Evolutionary conservation across 92 coral and sea anemone genomes (phyloP), one percentile per base, ranked within the genome.

Genomic region (Pocillopora grandis): DNA sequence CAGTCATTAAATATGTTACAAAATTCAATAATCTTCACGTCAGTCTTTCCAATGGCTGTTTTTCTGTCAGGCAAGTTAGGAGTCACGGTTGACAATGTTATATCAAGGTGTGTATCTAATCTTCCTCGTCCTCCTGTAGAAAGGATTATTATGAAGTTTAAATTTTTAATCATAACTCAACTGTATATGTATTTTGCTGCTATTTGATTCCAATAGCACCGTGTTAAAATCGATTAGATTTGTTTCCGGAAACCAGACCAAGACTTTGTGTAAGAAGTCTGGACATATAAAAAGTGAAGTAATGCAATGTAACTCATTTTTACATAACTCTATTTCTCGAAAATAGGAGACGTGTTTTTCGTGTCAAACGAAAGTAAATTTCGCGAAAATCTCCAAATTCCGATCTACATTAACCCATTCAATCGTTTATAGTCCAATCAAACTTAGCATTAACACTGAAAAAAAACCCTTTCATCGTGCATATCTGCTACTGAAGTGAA

Each of bases 21-120:
- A 66, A 66, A 66, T 71, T 79, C 83, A 55, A 66, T 66, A 65
- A 66, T 66, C 75, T 79, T 79, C 21, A 79, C 20, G 12, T 79
- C 36, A 23, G 33, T 42, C 17, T 20, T 49, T 27, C 75, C 65
- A 15, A 74, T 35, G 0, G 63, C 23, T 19, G 61, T 36, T 55
- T 55, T 52, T 27, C 48, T 21, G 11, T 66, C 75, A 27, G 73
- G 37, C 36, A 52, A 37, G 33, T 56, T 55, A 33, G 83, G 63
- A 66, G 57, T 74, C 74, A 79, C 17, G 23, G 75, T 66, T 66
- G 83, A 66, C 27, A 79, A 17, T 18, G 83, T 66, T 42, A 55
- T 23, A 20, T 66, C 71, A 42, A 42, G 59, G 16, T 49, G 71
- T 2, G 71, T 23, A 20, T 67, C 52, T 60, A 79, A 52, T 79